Percentiles rank a stretch among this genome's conserved stretches.
phyloP scores from a whole-genome alignment of 2,797 vertebrate genomes.

The Schizothorax lantsangensis region DNA sequence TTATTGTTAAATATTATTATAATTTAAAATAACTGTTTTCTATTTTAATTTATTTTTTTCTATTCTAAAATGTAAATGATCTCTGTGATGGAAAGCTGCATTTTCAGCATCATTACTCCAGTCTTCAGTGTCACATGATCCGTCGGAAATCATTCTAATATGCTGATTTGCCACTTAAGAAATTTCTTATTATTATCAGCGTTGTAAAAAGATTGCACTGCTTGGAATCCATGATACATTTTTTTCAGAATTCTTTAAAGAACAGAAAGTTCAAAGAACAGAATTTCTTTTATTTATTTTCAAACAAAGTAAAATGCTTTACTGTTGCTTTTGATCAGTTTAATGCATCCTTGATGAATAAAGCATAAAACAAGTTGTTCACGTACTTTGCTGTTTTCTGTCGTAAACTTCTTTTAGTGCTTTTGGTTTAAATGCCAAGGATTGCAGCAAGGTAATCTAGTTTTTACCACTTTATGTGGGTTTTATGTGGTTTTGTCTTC shows the following conservation, averaged over 20 bases:
- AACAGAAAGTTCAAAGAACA: background rate
- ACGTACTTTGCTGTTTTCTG: background rate
- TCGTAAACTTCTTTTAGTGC: background rate
- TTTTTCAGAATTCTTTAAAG: background rate
- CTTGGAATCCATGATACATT: background rate
- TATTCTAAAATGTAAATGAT: background rate
- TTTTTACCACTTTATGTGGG: background rate
- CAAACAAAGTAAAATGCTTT: background rate
- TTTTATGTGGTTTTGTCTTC: background rate
- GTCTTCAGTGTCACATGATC: too few relatives aligned
- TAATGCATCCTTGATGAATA: background rate
- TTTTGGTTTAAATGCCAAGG: background rate
- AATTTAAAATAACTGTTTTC: too few relatives aligned
- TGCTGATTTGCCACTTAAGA: background rate
- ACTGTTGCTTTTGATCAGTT: background rate
- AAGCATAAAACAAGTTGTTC: background rate
- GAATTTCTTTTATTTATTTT: background rate
- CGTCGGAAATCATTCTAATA: background rate
- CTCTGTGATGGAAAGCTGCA: background rate
- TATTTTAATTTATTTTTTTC: too few relatives aligned
- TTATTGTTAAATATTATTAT: background rate
- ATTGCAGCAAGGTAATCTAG: too few relatives aligned
- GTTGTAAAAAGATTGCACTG: background rate
- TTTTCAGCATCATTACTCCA: background rate
- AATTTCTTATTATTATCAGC: background rate